Conservation (phyloP, 2,797 vertebrate species). For the Ctenosaura bakeri region DNA sequence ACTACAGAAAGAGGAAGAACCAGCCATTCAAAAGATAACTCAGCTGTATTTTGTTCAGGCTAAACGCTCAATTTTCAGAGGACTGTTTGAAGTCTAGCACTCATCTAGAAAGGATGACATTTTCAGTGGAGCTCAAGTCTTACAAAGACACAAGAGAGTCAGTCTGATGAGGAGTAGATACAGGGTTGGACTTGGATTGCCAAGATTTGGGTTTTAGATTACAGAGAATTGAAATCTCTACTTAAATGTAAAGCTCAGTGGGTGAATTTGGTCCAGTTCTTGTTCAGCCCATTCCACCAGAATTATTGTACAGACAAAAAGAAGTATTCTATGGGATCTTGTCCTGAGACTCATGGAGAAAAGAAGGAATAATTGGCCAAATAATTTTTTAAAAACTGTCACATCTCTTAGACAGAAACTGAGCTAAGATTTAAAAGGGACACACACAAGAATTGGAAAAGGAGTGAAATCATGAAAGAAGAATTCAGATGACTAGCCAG, state of each 20-base stretch:
- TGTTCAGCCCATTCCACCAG: background rate
- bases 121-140: background rate
- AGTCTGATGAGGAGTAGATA: background rate
- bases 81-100: background rate
- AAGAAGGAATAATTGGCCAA: background rate
- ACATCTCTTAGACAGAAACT: no score
- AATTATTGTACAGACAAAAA: background rate
- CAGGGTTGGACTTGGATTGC: background rate
- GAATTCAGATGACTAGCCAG: no score
- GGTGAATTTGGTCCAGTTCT: background rate
- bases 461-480: no score
- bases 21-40: background rate
- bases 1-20: slow-evolving; percentile 32
- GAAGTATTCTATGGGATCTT: background rate
- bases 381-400: background rate
- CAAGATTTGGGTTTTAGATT: background rate
- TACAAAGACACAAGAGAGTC: background rate
- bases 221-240: background rate
- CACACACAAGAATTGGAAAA: no score
- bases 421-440: no score
- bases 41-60: background rate
- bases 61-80: background rate
- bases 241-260: background rate
- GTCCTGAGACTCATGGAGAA: background rate
- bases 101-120: background rate